Percentiles rank a stretch among this genome's conserved stretches.
Evolutionary conservation across 2,113 vertebrate genomes (phyloP).

Genomic region (Sitta europaea): DNA sequence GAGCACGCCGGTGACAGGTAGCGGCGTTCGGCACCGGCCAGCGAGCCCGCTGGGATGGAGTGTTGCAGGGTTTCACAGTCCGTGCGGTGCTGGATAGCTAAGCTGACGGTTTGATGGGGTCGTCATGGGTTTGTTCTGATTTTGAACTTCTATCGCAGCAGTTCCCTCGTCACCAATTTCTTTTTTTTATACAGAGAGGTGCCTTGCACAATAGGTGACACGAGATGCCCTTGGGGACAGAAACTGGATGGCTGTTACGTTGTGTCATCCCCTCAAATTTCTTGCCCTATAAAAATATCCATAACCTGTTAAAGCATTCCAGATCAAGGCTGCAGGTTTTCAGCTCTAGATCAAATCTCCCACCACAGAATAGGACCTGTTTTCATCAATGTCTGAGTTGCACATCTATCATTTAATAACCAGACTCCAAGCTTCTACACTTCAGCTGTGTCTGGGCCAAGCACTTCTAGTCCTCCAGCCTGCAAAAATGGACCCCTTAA

Average conservation of each 20-base stretch:
- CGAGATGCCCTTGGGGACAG: not conserved
- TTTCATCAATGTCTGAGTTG: not conserved
- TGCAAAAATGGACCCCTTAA: not conserved
- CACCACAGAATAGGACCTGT: not conserved
- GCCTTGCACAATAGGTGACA: not conserved
- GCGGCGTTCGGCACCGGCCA: fast-evolving
- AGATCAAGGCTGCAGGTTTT: not conserved
- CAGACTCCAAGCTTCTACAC: not conserved
- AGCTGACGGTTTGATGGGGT: fast-evolving
- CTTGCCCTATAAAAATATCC: not conserved
- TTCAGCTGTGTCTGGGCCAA: not conserved
- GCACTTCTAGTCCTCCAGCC: not conserved
- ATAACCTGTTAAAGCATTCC: not conserved
- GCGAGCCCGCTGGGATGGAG: fast-evolving
- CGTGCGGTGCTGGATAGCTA: not conserved
- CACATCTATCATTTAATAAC: not conserved
- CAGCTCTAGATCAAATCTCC: not conserved
- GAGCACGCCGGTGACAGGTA: not conserved
- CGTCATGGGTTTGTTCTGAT: not conserved
- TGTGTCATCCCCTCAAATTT: not conserved
- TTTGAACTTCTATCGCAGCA: not conserved
- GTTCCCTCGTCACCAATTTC: not conserved
- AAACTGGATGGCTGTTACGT: not conserved
- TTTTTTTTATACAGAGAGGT: not conserved
- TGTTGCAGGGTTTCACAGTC: not conserved